Evolutionary conservation across 2,113 vertebrate species (phyloP), one percentile per base, ranked within the genome.

Genomic region (Macaca nemestrina): DNA sequence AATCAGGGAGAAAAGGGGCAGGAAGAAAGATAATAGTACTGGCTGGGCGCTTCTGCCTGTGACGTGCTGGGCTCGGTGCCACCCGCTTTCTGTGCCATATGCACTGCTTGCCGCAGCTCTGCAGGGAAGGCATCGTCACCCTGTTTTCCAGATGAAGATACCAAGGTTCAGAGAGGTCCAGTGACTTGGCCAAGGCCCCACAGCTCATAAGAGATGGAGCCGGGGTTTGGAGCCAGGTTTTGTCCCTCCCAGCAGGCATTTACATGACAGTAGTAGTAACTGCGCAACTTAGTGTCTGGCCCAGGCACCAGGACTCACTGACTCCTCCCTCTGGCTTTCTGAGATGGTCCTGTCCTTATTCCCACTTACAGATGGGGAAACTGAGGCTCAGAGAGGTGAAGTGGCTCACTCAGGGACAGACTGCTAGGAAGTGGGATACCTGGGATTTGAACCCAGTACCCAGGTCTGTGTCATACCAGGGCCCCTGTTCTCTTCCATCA

Each of bases 131-230:
- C 23, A 43, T 64, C 14, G 0, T 52, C 35, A 50, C 70, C 75
- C 6, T 0, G 1, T 68, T 85, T 82, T 57, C 59, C 82, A 89
- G 95, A 89, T 59, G 84, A 76, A 55, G 96, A 95, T 38, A 78
- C 57, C 32, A 10, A 83, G 79, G 96, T 50, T 95, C 88, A 50
- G 91, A 68, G 81, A 90, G 88, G 61, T 50, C 78, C 5, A 90
- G 75, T 87, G 97, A 73, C 59, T 90, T 91, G 95, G 84, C 86
- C 0, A 12, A 76, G 79, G 79, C 73, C 80, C 48, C 76, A 38
- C 13, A 59, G 78, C 59, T 87, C 64, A 6, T 5, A 68, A 73
- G 81, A 81, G 84, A 38, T 18, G 13, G 35, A 76, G 75, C 57
- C 25, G 14, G 64, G 64, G 48, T 50, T 73, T 22, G 73, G 85